A percentile compares a stretch with the other conserved stretches of the same genome.
phyloP scores from a whole-genome alignment of 2,113 vertebrate genomes.

The Sceloporus undulatus region DNA sequence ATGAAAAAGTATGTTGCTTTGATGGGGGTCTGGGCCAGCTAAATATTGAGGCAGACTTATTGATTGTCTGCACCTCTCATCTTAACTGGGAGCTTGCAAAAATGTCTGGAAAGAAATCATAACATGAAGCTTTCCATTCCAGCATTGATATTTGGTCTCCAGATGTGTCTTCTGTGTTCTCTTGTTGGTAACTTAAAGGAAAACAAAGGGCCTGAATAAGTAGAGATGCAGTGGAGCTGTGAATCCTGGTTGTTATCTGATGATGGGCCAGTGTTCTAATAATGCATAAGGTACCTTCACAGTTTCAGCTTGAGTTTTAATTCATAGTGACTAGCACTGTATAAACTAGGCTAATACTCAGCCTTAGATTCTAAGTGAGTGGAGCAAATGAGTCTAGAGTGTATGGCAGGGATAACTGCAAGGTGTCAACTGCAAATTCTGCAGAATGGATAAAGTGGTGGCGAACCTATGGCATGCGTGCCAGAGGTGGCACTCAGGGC shows the following conservation, averaged over 20 bases:
- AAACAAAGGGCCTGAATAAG: background rate
- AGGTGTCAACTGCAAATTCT: background rate
- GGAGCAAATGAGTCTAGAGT: background rate
- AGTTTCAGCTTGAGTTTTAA: background rate
- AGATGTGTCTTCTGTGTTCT: background rate
- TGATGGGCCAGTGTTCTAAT: background rate
- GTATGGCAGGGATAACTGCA: background rate
- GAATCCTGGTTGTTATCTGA: background rate
- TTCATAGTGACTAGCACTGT: background rate
- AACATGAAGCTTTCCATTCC: too few species aligned
- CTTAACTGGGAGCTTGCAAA: background rate
- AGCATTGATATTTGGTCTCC: background rate
- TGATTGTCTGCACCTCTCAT: background rate
- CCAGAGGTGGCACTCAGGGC: too few species aligned
- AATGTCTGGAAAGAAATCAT: background rate
- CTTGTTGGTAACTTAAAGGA: background rate
- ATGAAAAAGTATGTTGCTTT: background rate
- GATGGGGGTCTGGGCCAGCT: background rate
- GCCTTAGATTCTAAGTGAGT: background rate
- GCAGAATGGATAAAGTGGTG: background rate
- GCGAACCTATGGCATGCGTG: too few species aligned
- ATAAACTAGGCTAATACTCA: background rate
- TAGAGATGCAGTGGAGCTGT: background rate
- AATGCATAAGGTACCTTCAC: background rate
- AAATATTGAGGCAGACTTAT: background rate